These are phyloP conservation scores for Hartigia nigra DNA, from an alignment of 2,888 invertebrate genomes.

Conservation along the genomic window DNA sequence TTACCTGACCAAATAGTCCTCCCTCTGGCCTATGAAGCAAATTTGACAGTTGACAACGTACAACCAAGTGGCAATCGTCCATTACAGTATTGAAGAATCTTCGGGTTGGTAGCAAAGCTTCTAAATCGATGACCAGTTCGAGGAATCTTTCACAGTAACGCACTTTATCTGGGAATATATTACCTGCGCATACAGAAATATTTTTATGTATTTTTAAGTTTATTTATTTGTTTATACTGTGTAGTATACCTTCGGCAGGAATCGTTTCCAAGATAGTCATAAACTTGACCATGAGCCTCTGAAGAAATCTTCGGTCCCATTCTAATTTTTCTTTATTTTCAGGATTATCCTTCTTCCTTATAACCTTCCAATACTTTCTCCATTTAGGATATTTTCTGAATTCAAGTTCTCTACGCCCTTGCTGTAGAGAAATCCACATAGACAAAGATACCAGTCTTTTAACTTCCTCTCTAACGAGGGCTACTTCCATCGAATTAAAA, in stretches of 20 bases:
- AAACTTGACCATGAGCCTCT: slow-evolving; percentile 87
- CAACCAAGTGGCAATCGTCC: slow-evolving; percentile 94
- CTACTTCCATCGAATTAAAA: slow-evolving; percentile 97
- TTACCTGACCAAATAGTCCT: slow-evolving; percentile 90
- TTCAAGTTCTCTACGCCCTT: slow-evolving; percentile 85
- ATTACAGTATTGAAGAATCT: slow-evolving; percentile 97
- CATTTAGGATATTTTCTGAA: slow-evolving; percentile 89
- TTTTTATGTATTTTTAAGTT: slow-evolving; percentile 9
- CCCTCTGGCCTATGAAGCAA: slow-evolving; percentile 83
- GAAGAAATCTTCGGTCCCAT: slow-evolving; percentile 91
- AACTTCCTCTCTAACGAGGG: slow-evolving; percentile 91
- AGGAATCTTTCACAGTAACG: slow-evolving; percentile 95
- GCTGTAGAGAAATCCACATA: slow-evolving; percentile 92
- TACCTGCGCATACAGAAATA: slow-evolving; percentile 43
- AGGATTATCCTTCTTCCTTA: slow-evolving; percentile 86
- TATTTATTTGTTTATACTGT: background rate
- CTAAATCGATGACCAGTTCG: slow-evolving; percentile 95
- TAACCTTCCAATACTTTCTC: slow-evolving; percentile 91
- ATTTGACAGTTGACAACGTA: slow-evolving; percentile 85
- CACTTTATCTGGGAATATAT: slow-evolving; percentile 68
- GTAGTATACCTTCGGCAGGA: slow-evolving; percentile 70
- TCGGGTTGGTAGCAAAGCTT: slow-evolving; percentile 93
- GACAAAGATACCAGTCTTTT: slow-evolving; percentile 91
- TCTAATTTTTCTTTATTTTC: slow-evolving; percentile 76
- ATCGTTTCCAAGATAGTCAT: slow-evolving; percentile 83